Conservation (phyloP, 1,140 invertebrate species). For the Pseudobourletiella spinata region DNA sequence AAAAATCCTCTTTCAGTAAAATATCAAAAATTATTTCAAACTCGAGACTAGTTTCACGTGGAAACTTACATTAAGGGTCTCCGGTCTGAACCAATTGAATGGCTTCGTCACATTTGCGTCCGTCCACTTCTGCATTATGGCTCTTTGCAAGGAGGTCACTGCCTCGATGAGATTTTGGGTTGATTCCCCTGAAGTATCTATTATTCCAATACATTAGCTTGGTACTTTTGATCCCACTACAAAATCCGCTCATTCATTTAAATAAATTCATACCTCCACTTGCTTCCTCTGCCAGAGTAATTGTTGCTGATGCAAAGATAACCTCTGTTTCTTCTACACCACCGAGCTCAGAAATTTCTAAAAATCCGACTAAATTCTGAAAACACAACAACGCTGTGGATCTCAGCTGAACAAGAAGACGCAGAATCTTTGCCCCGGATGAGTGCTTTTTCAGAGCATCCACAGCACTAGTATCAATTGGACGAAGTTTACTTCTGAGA, state of each 20-base stretch:
- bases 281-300: slow-evolving; percentile 44
- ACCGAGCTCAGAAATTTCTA: slow-evolving; percentile 52
- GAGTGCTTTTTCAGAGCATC: slow-evolving; percentile 35
- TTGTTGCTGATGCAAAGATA: slow-evolving; percentile 48
- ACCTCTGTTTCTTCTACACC: slow-evolving; percentile 47
- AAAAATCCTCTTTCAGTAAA: no score
- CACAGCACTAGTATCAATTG: slow-evolving; percentile 47
- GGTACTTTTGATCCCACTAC: neutral
- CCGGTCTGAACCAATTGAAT: neutral
- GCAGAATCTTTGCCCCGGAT: slow-evolving; percentile 1
- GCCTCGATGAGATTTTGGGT: slow-evolving; percentile 51
- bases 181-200: slow-evolving; percentile 34
- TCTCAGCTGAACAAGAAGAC: slow-evolving; percentile 38
- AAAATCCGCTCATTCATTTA: neutral
- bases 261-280: slow-evolving; percentile 38
- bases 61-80: neutral
- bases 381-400: slow-evolving; percentile 54
- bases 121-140: slow-evolving; percentile 45
- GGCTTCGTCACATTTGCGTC: slow-evolving; percentile 38
- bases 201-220: slow-evolving; percentile 23
- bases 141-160: slow-evolving; percentile 55
- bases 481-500: slow-evolving; percentile 46
- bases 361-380: slow-evolving; percentile 54
- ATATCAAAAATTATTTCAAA: no score
- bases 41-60: no score